Base-by-base conservation (phyloP, 2,113 vertebrate species). In the Coryphaenoides rupestris region DNA sequence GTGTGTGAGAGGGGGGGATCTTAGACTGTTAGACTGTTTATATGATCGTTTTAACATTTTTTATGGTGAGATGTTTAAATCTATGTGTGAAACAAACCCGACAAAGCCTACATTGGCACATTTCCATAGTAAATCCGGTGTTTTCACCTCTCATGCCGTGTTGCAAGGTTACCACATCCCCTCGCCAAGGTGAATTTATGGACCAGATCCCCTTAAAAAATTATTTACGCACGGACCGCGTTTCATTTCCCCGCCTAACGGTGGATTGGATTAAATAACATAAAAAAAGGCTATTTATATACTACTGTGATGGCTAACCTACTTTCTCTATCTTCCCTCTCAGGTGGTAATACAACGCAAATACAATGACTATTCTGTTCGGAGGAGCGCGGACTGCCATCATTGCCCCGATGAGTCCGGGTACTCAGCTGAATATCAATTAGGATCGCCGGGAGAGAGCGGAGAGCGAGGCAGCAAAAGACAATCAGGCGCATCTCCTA, bases 341-440 rank as follows among this genome's bases (percentile, higher is more conserved):
- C 85, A 89, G 88, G 86, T 87, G 69, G 62, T 76, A 77, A 66
- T 64, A 77, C 65, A 63, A 74, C 80, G 75, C 81, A 66, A 77
- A 79, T 72, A 73, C 79, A 83, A 86, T 81, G 78, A 85, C 79
- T 81, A 78, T 86, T 89, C 83, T 84, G 71, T 90, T 86, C 82
- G 65, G 64, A 74, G 87, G 84, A 84, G 85, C 76, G 82, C 75
- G 83, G 87, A 85, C 88, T 78, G 75, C 75, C 80, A 84, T 89
- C 85, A 89, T 89, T 84, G 84, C 78, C 85, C 81, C 84, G 84
- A 88, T 84, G 89, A 88, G 86, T 81, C 79, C 78, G 84, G 81
- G 85, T 75, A 77, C 88, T 87, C 87, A 75, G 84, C 70, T 89
- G 89, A 92, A 92, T 92, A 85, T 89, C 88, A 90, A 91, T 91